These are phyloP conservation scores for Pyrochroa serraticornis DNA, from an alignment of 2,888 invertebrate species.

Conservation along the genomic window DNA sequence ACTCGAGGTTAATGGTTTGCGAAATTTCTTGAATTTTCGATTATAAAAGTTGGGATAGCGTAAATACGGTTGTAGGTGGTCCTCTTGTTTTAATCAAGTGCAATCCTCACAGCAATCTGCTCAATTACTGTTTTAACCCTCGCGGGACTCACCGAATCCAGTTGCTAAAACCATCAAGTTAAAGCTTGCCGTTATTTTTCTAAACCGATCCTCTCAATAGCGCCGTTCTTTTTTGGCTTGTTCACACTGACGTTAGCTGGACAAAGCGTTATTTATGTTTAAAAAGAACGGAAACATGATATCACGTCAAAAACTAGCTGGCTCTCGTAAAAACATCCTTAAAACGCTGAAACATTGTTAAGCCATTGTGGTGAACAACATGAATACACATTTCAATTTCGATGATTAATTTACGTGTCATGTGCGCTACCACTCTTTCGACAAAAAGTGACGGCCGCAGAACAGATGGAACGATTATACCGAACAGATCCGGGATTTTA, in stretches of 20 bases:
- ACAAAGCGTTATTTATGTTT: conserved; percentile 25
- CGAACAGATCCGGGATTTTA: conserved; percentile 3
- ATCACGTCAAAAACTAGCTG: conserved; percentile 11
- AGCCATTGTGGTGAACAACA: conserved; percentile 15
- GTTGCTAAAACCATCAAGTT: conserved; percentile 42
- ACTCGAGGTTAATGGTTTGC: too few species aligned
- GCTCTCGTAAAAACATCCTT: conserved; percentile 19
- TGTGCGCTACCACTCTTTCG: conserved; percentile 11
- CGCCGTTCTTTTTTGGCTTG: conserved; percentile 3
- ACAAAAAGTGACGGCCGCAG: conserved; percentile 4
- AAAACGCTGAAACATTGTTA: conserved; percentile 20
- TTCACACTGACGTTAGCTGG: conserved; percentile 16
- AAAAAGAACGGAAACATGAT: conserved; percentile 10
- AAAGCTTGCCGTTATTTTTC: conserved; percentile 38
- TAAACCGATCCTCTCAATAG: conserved; percentile 24
- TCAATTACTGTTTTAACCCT: conserved; percentile 48
- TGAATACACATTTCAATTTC: conserved; percentile 24
- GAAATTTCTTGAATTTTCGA: conserved; percentile 18
- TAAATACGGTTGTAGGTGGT: conserved; percentile 31
- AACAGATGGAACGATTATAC: conserved; percentile 4
- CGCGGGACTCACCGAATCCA: conserved; percentile 44
- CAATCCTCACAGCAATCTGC: conserved; percentile 49
- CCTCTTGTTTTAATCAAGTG: conserved; percentile 50
- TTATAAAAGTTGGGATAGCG: conserved; percentile 19
- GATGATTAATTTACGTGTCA: conserved; percentile 27